These are phyloP conservation scores for Brachionus koreanus DNA, from an alignment of 1,140 invertebrate species.

Conservation along the genomic window DNA sequence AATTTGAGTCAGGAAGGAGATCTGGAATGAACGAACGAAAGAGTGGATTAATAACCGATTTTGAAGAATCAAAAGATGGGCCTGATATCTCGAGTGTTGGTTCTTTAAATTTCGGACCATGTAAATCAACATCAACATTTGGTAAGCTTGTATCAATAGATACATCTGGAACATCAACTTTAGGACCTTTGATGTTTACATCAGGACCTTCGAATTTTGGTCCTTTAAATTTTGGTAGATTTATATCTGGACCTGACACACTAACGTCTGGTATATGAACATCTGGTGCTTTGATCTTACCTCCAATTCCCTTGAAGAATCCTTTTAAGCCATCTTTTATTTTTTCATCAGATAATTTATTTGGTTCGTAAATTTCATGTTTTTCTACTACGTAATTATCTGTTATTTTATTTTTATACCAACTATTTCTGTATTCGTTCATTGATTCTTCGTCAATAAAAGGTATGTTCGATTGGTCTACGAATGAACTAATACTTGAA, in stretches of 20 bases:
- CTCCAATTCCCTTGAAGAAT: conserved; percentile 41
- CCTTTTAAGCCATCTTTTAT: conserved; percentile 31
- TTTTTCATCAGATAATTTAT: not conserved
- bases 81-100: not conserved
- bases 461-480: conserved; percentile 33
- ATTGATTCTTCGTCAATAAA: conserved; percentile 25
- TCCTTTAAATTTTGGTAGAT: conserved; percentile 25
- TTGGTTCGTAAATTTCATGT: not conserved
- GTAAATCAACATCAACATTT: not conserved
- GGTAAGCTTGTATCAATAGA: conserved; percentile 10
- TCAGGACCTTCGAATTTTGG: not conserved
- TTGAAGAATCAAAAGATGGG: not conserved
- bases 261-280: conserved; percentile 14
- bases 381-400: conserved; percentile 19
- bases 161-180: conserved; percentile 5
- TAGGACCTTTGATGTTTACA: not conserved
- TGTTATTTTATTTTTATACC: not conserved
- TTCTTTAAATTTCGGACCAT: not conserved
- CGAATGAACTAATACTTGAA: conserved; percentile 20
- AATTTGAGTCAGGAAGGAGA: not conserved
- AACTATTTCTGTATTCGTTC: not conserved
- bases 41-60: not conserved
- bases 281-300: conserved; percentile 40
- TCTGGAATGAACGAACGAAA: not conserved
- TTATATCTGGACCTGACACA: not conserved